A percentile compares a stretch with the other conserved stretches of the same genome.
Conservation (phyloP, 2,113 vertebrate genomes). For the Tachysurus fulvidraco region DNA sequence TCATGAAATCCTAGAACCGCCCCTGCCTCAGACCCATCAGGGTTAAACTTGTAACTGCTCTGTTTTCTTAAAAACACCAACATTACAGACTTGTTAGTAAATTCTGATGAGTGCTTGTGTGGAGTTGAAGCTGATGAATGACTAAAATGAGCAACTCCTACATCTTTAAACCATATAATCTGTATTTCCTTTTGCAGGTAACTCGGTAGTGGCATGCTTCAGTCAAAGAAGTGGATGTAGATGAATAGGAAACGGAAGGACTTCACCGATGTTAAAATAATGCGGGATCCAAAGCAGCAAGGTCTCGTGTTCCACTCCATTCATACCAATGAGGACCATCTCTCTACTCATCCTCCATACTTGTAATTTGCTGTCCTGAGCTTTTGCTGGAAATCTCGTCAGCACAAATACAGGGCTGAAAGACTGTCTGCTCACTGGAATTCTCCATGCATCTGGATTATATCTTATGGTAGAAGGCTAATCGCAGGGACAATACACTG, state of each 20-base stretch:
- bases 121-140: neutral
- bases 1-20: no score
- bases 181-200: slow-evolving; percentile 64
- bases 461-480: slow-evolving; percentile 27
- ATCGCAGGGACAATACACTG: slow-evolving; percentile 21
- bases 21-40: no score
- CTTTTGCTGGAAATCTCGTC: slow-evolving; percentile 24
- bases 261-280: slow-evolving; percentile 26
- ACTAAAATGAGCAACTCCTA: neutral
- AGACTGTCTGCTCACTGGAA: slow-evolving; percentile 29
- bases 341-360: neutral
- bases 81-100: neutral
- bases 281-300: slow-evolving; percentile 8
- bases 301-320: slow-evolving; percentile 24
- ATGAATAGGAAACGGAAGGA: slow-evolving; percentile 9
- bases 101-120: neutral
- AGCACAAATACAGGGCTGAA: slow-evolving; percentile 17
- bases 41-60: neutral
- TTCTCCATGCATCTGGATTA: slow-evolving; percentile 24
- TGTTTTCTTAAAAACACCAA: neutral
- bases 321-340: slow-evolving; percentile 40
- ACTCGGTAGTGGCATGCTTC: slow-evolving; percentile 71
- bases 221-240: neutral
- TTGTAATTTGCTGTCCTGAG: neutral
- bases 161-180: neutral